Evolutionary conservation across 2,888 invertebrate species (phyloP), one percentile per base, ranked within the genome.

Genomic region (Tetanocera ferruginea): DNA sequence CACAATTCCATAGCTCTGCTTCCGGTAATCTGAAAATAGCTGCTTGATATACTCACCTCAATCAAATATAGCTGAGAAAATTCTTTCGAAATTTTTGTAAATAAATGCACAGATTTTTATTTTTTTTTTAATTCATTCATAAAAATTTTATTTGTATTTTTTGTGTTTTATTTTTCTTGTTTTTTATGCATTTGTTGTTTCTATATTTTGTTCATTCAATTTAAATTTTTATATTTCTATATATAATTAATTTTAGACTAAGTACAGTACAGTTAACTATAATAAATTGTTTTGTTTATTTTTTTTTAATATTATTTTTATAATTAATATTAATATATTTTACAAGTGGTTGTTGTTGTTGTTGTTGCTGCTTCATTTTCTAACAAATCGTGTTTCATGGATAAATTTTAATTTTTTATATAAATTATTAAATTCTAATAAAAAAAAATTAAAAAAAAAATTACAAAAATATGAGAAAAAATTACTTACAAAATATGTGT

Each of bases 121-220:
- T 80, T 57, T 79, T n/a, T 84, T 86, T 82, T 83, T 82, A 87
- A 85, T 87, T 87, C 87, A 87, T 86, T 87, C 87, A 87, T 87
- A 88, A 83, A 86, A 87, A 87, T 87, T 86, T 86, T 84, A 78
- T 87, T 85, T 84, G 84, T 84, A 81, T 82, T 84, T 86, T 81
- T 79, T 81, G 84, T 87, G 79, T 82, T 74, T 81, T 83, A 85
- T 82, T 80, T 86, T 83, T 84, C 83, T 83, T 81, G 82, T 82
- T 85, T 82, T 81, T 84, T 77, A 83, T 83, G 80, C 84, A 81
- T 81, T 81, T 82, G 37, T 75, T 81, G 37, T 75, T 81, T 80
- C 80, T 82, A 83, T 82, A n/a, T 80, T 78, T 80, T 82, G 80
- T 83, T 82, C 78, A 79, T 81, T 83, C 80, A 84, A 80, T 79